Evolutionary conservation across 2,797 vertebrate genomes (phyloP), one percentile per base, ranked within the genome.

Genomic region (Aythya fuligula): DNA sequence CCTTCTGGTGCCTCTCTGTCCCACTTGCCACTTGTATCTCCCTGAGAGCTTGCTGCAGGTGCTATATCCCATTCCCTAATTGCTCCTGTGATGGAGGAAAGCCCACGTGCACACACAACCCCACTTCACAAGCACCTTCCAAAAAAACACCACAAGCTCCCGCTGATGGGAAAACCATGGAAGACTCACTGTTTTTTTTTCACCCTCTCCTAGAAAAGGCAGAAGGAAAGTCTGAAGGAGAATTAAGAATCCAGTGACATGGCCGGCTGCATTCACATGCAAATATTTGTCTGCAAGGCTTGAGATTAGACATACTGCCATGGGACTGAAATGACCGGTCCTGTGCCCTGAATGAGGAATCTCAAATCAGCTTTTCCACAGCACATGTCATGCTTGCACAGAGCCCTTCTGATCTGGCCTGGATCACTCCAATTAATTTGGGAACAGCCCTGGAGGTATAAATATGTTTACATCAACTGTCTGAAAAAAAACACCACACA

Each of bases 81-180:
- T 75, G 25, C 25, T 34, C 14, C 41, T 0, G 2, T 27, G 28
- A 15, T 0, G 0, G 24, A 76, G 43, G 17, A 67, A 45, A 61
- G 28, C 13, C 64, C 49, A 22, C 1, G 0, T 6, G 20, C 18
- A 32, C 1, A 9, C 74, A 11, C 28, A 49, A 12, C 5, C 1
- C 0, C 0, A 0, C 14, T 0, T 0, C 2, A 1, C 1, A 10
- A 78, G 30, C 0, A 0, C 5, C 39, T 27, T 19, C 51, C 34
- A 21, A 57, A 79, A 30, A 5, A 20, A 17, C 45, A 8, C 8
- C 0, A n/a, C 36, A 53, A 80, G n/a, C 53, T 53, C 24, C 22
- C 30, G 2, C 30, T 9, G 76, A 3, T 45, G 67, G 41, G 41
- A 20, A 78, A 64, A 36, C 27, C 0, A 0, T 2, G 56, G 65